Base-by-base conservation (phyloP, 2,113 vertebrate genomes). In the Chamaea fasciata region DNA sequence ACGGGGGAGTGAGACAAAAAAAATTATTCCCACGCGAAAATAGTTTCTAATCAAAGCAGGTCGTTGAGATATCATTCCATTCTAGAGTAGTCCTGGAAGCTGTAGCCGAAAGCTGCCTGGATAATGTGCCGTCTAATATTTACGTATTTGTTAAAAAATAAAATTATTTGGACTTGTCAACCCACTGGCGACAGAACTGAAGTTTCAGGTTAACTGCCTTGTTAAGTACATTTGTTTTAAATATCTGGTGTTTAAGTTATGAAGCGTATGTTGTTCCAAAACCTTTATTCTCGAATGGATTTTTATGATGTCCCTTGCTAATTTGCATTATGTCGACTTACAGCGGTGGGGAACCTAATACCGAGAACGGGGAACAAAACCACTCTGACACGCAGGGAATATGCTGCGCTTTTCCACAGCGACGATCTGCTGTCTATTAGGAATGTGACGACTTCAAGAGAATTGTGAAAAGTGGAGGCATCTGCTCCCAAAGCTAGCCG, bases 381-480 rank as follows among this genome's bases (percentile, higher is more conserved):
- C 93, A 73, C 80, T 49, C 56, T 87, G 86, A 90, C 87, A 87
- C 27, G 33, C 78, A 59, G 93, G 88, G 95, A 87, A 79, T 94
- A 73, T 1, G 37, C 90, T 79, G 69, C n/a, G 11, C 75, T 92
- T 93, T 86, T 91, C 90, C 81, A 79, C 24, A 59, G 90, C 9
- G 20, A 85, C 84, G 77, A 93, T 96, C 94, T 95, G 96, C 94
- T 93, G 89, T 91, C 85, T 74, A 94, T 96, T 95, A 96, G 55
- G 70, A 94, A 95, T 83, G 73, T 79, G 92, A 77, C 79, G 81
- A 71, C 87, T 97, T 93, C 88, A 92, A 87, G 85, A 80, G 85
- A 88, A 91, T 94, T 89, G 7, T 91, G 70, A 94, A 78, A 92
- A 87, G 13, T 33, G 69, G 68, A 94, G 91, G 89, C 92, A 92